Evolutionary conservation across 2,113 vertebrate genomes (phyloP), one percentile per base, ranked within the genome.

Genomic region (Nansenia antarctica): DNA sequence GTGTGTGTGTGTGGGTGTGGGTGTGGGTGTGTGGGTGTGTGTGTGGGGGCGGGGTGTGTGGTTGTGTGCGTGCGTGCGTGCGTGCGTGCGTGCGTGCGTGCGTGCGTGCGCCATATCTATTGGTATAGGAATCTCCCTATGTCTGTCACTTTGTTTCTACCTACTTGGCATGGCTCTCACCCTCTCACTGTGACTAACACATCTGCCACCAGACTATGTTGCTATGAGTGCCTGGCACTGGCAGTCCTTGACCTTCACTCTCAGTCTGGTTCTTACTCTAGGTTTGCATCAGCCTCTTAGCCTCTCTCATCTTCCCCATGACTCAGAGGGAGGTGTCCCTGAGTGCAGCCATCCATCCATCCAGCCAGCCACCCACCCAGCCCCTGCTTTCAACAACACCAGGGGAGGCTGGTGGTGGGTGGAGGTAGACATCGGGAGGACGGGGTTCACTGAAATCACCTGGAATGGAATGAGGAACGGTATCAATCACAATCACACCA

Each of bases 321-420:
- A 86, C 31, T 85, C 82, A 82, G 70, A 79, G 65, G 77, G 82
- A 71, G 77, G 57, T 27, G 24, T 67, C n/a, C n/a, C n/a, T n/a
- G n/a, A n/a, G n/a, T n/a, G n/a, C n/a, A n/a, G n/a, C n/a, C n/a
- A n/a, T n/a, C 61, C 1, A 14, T 31, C 22, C 9, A 24, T 4
- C 49, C 3, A 9, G 52, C 70, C 15, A 70, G 52, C 14, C 30
- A 15, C 58, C 11, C 27, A 15, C 27, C 31, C 59, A 12, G 24
- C n/a, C 29, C 60, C n/a, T n/a, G n/a, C n/a, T n/a, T n/a, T n/a
- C n/a, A n/a, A n/a, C n/a, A n/a, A n/a, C n/a, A n/a, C n/a, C n/a
- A n/a, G n/a, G n/a, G n/a, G n/a, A n/a, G n/a, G n/a, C n/a, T n/a
- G n/a, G n/a, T n/a, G n/a, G n/a, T n/a, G n/a, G n/a, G n/a, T n/a